A percentile compares a stretch with the other conserved stretches of the same genome.
phyloP scores from a whole-genome alignment of 2,888 invertebrate genomes.

The Horisme vitalbata region DNA sequence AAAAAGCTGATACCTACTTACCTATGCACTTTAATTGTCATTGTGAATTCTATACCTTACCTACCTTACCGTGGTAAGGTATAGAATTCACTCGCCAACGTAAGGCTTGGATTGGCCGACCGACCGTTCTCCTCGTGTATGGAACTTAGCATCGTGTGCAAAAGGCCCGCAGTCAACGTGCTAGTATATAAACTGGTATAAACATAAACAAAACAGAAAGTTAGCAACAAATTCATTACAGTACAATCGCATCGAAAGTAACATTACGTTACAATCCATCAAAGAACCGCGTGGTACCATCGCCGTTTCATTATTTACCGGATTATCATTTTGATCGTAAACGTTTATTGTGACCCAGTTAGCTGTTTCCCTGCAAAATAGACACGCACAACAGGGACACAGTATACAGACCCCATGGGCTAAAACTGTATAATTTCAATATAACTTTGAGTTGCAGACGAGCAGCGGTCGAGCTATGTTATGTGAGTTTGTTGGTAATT shows the following conservation, averaged over 20 bases:
- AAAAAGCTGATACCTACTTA: too few species aligned
- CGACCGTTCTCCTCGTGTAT: too few species aligned
- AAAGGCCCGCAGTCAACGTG: too few species aligned
- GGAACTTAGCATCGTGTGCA: too few species aligned
- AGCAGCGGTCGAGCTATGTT: neutral
- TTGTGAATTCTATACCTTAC: too few species aligned
- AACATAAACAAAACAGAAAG: too few species aligned
- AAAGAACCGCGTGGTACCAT: constrained; percentile 43
- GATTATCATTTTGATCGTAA: constrained; percentile 68
- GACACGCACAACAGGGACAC: constrained; percentile 54
- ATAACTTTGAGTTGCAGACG: constrained; percentile 27
- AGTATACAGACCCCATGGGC: constrained; percentile 21
- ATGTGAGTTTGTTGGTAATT: neutral
- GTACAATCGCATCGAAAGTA: constrained; percentile 17
- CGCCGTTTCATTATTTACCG: constrained; percentile 58
- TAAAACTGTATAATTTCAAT: constrained; percentile 28
- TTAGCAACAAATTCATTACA: neutral
- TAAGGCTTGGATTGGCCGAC: too few species aligned
- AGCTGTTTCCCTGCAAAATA: constrained; percentile 45
- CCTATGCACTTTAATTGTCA: too few species aligned
- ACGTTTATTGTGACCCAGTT: constrained; percentile 72
- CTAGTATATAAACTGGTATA: too few species aligned
- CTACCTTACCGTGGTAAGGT: too few species aligned
- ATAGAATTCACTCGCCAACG: too few species aligned
- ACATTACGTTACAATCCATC: constrained; percentile 32